Conservation (phyloP, 2,888 invertebrate genomes). For the Emmelina monodactyla region DNA sequence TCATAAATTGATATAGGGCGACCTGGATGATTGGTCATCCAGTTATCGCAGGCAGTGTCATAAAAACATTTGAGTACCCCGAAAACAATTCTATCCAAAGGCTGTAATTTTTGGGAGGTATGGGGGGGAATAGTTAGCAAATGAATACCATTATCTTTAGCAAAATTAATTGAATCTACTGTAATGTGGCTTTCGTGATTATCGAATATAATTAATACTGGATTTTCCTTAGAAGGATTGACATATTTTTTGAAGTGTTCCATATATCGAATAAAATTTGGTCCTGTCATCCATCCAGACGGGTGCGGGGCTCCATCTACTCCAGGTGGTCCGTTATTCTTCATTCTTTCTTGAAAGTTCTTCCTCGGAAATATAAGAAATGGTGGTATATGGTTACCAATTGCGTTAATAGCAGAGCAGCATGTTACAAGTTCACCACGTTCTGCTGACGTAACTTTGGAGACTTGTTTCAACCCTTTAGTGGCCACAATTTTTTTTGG, state of each 20-base stretch:
- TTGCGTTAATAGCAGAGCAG: slow-evolving; percentile 24
- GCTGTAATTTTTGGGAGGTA: slow-evolving; percentile 13
- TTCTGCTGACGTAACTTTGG: slow-evolving; percentile 30
- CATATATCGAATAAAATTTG: slow-evolving; percentile 16
- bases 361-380: slow-evolving; percentile 19
- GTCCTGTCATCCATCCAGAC: slow-evolving; percentile 24
- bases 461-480: slow-evolving; percentile 31
- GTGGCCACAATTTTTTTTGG: slow-evolving; percentile 25
- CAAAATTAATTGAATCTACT: slow-evolving; percentile 20
- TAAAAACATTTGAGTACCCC: slow-evolving; percentile 10
- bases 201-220: slow-evolving; percentile 17
- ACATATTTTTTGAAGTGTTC: background rate
- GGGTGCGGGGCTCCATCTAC: slow-evolving; percentile 13
- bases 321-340: slow-evolving; percentile 22
- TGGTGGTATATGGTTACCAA: slow-evolving; percentile 28
- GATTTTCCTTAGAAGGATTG: background rate
- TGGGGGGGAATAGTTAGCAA: slow-evolving; percentile 30
- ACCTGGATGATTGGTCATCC: slow-evolving; percentile 28
- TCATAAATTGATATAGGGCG: slow-evolving; percentile 27
- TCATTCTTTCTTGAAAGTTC: slow-evolving; percentile 21
- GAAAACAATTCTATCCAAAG: slow-evolving; percentile 22
- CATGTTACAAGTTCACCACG: slow-evolving; percentile 27
- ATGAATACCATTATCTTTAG: slow-evolving; percentile 27
- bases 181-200: slow-evolving; percentile 21
- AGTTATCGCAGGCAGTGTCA: slow-evolving; percentile 17